A percentile compares a stretch with the other conserved stretches of the same genome.
Conservation (phyloP, 2,113 vertebrate genomes). For the Caretta caretta region DNA sequence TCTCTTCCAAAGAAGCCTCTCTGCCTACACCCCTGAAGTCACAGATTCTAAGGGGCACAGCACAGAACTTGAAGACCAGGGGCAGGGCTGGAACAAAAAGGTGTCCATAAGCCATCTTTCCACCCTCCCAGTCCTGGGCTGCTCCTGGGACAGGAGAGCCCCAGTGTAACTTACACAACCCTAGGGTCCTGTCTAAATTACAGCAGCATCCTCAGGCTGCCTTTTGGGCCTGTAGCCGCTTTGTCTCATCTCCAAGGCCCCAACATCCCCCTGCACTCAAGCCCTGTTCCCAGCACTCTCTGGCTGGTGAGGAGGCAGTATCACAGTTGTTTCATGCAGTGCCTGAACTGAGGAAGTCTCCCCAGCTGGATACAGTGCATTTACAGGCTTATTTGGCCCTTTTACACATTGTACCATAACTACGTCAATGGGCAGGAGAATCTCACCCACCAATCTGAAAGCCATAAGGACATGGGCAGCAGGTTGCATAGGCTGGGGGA, state of each 20-base stretch:
- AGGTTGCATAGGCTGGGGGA: no score
- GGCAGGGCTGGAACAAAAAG: neutral
- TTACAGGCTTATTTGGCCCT: no score
- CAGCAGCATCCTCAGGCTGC: neutral
- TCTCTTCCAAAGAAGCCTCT: neutral
- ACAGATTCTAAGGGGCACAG: neutral
- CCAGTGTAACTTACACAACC: neutral
- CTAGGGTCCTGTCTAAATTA: accelerated
- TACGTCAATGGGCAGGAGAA: neutral
- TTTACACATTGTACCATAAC: neutral
- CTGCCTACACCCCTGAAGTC: neutral
- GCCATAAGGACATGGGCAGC: neutral
- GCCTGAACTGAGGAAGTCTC: no score
- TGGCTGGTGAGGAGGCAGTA: neutral
- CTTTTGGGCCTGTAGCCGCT: neutral
- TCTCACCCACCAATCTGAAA: neutral
- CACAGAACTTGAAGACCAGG: neutral
- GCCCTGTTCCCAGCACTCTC: neutral
- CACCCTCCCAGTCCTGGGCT: neutral
- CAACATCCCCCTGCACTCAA: neutral
- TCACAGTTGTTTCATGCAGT: neutral
- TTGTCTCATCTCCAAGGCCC: no score
- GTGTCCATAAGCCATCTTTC: neutral
- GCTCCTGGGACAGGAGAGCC: neutral
- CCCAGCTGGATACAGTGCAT: neutral